Conservation (phyloP, 2,888 invertebrate genomes). For the Stenurella melanura region DNA sequence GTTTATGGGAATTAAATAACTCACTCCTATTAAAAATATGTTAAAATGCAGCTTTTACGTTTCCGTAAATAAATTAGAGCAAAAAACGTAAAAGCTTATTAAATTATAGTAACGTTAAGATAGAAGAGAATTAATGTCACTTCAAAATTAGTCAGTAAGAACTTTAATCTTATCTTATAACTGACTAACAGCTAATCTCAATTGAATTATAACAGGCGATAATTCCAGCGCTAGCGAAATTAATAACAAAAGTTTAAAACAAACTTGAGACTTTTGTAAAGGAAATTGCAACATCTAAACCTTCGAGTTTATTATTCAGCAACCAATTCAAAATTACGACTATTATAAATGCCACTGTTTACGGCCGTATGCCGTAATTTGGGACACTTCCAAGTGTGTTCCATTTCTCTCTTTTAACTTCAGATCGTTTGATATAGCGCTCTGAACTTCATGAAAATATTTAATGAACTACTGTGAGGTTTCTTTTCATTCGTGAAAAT, state of each 20-base stretch:
- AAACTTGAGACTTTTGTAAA: slow-evolving; percentile 17
- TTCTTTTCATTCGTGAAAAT: slow-evolving; percentile 17
- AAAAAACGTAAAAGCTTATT: too few species aligned
- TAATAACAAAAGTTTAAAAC: slow-evolving; percentile 38
- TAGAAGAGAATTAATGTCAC: neutral
- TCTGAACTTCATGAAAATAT: slow-evolving; percentile 39
- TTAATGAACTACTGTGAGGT: slow-evolving; percentile 38
- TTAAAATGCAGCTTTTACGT: too few species aligned
- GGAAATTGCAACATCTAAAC: slow-evolving; percentile 34
- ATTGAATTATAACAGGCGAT: slow-evolving; percentile 31
- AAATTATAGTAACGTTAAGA: neutral
- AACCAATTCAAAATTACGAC: slow-evolving; percentile 36
- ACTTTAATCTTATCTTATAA: slow-evolving; percentile 23
- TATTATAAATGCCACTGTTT: slow-evolving; percentile 37
- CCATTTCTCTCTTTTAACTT: slow-evolving; percentile 34
- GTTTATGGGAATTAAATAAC: too few species aligned
- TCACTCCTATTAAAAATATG: too few species aligned
- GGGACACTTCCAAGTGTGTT: slow-evolving; percentile 33
- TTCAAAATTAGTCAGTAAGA: slow-evolving; percentile 6
- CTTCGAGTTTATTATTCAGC: slow-evolving; percentile 36
- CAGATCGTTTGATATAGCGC: slow-evolving; percentile 32
- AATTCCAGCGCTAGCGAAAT: slow-evolving; percentile 29
- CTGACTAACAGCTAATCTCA: slow-evolving; percentile 20
- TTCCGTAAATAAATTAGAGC: too few species aligned
- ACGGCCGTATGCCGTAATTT: slow-evolving; percentile 27